Conservation (phyloP, 2,113 vertebrate species). For the Leiothrix lutea region DNA sequence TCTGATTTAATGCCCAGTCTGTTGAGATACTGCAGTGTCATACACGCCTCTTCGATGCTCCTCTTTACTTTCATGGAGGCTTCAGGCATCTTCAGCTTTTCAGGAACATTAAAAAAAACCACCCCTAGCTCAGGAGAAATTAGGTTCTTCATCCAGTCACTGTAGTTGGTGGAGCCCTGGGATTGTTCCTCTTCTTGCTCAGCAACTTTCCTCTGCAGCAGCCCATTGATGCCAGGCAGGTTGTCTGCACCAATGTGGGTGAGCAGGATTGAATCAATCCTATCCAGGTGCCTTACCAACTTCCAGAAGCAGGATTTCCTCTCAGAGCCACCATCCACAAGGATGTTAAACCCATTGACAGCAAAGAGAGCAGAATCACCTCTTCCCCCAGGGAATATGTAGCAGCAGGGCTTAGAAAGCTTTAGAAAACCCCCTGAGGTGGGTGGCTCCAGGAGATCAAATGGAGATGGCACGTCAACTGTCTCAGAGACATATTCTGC, state of each 20-base stretch:
- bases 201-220: conserved; percentile 95
- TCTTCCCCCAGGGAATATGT: conserved; percentile 95
- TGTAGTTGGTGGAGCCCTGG: conserved; percentile 88
- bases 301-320: conserved; percentile 98
- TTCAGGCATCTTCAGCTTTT: conserved; percentile 90
- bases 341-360: conserved; percentile 96
- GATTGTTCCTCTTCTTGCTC: conserved; percentile 93
- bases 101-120: conserved; percentile 96
- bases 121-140: conserved; percentile 97
- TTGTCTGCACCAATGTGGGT: conserved; percentile 98
- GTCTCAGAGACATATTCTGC: conserved; percentile 95
- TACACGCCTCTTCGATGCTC: conserved; percentile 94
- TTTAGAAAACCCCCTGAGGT: conserved; percentile 98
- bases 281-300: conserved; percentile 93
- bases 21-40: conserved; percentile 92
- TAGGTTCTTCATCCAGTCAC: conserved; percentile 95
- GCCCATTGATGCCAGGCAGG: conserved; percentile 92
- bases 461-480: conserved; percentile 91
- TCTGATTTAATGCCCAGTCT: conserved; percentile 92
- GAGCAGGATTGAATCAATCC: conserved; percentile 94
- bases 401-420: conserved; percentile 97
- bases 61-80: conserved; percentile 91
- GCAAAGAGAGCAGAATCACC: conserved; percentile 97
- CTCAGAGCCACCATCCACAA: conserved; percentile 96
- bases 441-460: conserved; percentile 94